Evolutionary conservation across 2,113 vertebrate species (phyloP).

Genomic region (Caranx ignobilis): DNA sequence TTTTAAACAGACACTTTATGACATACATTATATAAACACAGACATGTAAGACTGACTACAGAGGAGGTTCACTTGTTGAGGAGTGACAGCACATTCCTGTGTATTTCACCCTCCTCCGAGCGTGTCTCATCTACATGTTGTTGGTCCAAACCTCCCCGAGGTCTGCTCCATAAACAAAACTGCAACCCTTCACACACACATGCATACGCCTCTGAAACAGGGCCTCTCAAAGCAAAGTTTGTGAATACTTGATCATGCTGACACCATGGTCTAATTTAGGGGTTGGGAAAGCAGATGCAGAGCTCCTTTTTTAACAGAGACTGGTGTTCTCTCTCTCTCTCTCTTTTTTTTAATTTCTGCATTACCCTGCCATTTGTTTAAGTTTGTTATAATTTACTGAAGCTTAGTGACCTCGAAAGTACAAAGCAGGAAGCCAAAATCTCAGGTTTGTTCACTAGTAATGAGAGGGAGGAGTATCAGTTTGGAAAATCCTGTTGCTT

Average conservation of each 20-base stretch:
- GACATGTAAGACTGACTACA: not conserved
- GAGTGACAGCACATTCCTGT: slow-evolving; percentile 39
- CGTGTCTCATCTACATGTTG: slow-evolving; percentile 33
- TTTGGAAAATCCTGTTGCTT: slow-evolving; percentile 7
- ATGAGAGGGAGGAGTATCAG: not conserved
- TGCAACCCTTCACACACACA: slow-evolving; percentile 5
- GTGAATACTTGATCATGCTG: slow-evolving; percentile 38
- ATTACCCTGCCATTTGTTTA: slow-evolving; percentile 24
- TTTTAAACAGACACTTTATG: not conserved
- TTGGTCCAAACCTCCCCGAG: slow-evolving; percentile 44
- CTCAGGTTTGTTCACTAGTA: not conserved
- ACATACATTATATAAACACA: not conserved
- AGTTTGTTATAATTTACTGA: slow-evolving; percentile 29
- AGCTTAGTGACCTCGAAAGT: not conserved
- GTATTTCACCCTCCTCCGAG: slow-evolving; percentile 12
- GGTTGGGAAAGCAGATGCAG: not conserved
- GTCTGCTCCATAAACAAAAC: slow-evolving; percentile 51
- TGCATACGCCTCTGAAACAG: slow-evolving; percentile 16
- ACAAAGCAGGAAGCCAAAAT: not conserved
- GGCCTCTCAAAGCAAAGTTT: slow-evolving; percentile 36
- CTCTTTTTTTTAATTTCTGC: not conserved
- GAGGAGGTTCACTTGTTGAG: slow-evolving; percentile 9
- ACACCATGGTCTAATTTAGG: slow-evolving; percentile 35
- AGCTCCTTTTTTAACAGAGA: slow-evolving; percentile 14
- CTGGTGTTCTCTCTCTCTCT: slow-evolving; percentile 8